phyloP scores from a whole-genome alignment of 1,140 invertebrate genomes.

The Ostrea denselamellosa region DNA sequence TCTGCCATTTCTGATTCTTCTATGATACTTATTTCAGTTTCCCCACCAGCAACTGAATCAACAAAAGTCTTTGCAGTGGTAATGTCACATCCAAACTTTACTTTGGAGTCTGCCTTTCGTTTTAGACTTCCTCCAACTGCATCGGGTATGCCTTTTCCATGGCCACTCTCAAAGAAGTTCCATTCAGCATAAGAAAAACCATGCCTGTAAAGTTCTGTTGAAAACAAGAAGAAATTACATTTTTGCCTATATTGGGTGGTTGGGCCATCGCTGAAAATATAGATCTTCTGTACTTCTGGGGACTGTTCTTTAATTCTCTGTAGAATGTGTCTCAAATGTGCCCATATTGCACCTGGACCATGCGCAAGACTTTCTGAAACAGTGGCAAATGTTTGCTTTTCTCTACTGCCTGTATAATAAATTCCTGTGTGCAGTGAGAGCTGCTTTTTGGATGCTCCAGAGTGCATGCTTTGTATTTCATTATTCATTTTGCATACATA shows the following conservation, averaged over 20 bases:
- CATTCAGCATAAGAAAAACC: constrained; percentile 64
- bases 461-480: constrained; percentile 63
- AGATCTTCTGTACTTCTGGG: constrained; percentile 56
- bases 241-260: constrained; percentile 63
- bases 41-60: background rate
- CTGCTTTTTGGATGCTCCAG: constrained; percentile 58
- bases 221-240: constrained; percentile 59
- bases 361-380: constrained; percentile 55
- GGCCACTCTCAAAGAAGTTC: constrained; percentile 78
- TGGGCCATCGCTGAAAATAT: constrained; percentile 62
- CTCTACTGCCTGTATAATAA: background rate
- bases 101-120: constrained; percentile 61
- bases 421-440: constrained; percentile 56
- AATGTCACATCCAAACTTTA: constrained; percentile 44
- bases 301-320: constrained; percentile 51
- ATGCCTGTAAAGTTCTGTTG: background rate
- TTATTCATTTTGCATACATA: constrained; percentile 50
- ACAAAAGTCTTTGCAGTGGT: constrained; percentile 36
- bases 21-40: background rate
- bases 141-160: constrained; percentile 79
- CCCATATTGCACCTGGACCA: constrained; percentile 58
- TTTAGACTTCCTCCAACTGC: constrained; percentile 78
- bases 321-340: constrained; percentile 58
- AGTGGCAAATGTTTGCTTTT: background rate
- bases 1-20: background rate